phyloP scores from a whole-genome alignment of 2,888 invertebrate genomes.

The Galeopsomyia nigrocyanea region DNA sequence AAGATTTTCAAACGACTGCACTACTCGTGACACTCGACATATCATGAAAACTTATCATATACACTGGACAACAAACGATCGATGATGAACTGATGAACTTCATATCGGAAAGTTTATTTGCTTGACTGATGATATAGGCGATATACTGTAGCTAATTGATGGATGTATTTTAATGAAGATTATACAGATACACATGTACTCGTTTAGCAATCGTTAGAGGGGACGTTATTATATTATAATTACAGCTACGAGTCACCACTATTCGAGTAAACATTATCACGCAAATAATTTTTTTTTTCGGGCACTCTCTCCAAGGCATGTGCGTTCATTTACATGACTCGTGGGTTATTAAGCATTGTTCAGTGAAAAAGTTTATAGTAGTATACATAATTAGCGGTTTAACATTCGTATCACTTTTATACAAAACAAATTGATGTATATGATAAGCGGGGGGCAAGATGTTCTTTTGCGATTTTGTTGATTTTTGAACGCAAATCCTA shows the following conservation, averaged over 20 bases:
- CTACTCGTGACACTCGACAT: conserved; percentile 31
- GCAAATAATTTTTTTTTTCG: conserved; percentile 17
- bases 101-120: conserved; percentile 42
- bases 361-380: conserved; percentile 32
- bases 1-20: conserved; percentile 39
- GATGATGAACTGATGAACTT: conserved; percentile 40
- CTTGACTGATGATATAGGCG: conserved; percentile 43
- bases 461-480: conserved; percentile 35
- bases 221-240: background rate
- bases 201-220: background rate
- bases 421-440: conserved; percentile 23
- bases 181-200: conserved; percentile 26
- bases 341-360: conserved; percentile 17
- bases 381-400: conserved; percentile 34
- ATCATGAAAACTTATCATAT: conserved; percentile 33
- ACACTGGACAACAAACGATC: conserved; percentile 7
- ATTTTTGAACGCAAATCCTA: conserved; percentile 21
- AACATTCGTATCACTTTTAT: conserved; percentile 41
- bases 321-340: conserved; percentile 23
- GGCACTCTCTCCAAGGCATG: conserved; percentile 8
- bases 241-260: conserved; percentile 27
- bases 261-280: conserved; percentile 39
- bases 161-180: conserved; percentile 39
- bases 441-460: conserved; percentile 21
- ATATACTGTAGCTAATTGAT: conserved; percentile 43